phyloP scores from a whole-genome alignment of 2,113 vertebrate species.

The Gyps fulvus region DNA sequence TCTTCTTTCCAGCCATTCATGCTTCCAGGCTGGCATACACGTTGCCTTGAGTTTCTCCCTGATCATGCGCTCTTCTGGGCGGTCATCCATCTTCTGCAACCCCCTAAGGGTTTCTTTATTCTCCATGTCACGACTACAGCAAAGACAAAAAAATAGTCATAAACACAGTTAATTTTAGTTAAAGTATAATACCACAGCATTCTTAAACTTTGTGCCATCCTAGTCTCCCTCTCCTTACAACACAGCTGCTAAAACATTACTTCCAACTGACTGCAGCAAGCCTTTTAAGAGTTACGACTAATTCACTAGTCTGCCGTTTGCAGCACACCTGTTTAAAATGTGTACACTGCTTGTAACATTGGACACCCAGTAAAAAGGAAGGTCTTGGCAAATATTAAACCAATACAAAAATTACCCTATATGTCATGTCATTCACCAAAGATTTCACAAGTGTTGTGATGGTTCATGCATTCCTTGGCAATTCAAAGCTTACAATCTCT shows the following conservation, averaged over 20 bases:
- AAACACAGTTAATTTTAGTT: neutral
- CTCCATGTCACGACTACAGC: conserved; percentile 85
- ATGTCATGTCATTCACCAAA: neutral
- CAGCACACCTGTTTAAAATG: neutral
- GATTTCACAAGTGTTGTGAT: neutral
- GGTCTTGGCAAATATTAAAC: neutral
- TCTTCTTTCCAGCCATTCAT: conserved; percentile 88
- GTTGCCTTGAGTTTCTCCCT: conserved; percentile 89
- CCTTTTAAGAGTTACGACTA: neutral
- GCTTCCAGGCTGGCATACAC: conserved; percentile 92
- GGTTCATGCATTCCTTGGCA: neutral
- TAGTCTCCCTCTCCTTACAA: neutral
- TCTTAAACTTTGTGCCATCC: neutral
- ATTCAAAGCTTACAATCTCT: neutral
- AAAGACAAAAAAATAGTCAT: neutral
- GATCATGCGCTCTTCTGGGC: conserved; percentile 90
- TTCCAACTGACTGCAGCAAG: neutral
- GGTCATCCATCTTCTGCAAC: conserved; percentile 91
- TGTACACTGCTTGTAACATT: neutral
- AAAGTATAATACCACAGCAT: neutral
- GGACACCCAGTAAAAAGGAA: neutral
- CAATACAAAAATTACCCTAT: neutral
- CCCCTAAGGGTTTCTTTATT: conserved; percentile 86
- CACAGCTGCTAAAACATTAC: neutral
- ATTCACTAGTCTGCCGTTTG: neutral